Percentiles rank a stretch among this genome's conserved stretches.
phyloP scores from a whole-genome alignment of 2,888 invertebrate genomes.

The Cremastinae sp. region DNA sequence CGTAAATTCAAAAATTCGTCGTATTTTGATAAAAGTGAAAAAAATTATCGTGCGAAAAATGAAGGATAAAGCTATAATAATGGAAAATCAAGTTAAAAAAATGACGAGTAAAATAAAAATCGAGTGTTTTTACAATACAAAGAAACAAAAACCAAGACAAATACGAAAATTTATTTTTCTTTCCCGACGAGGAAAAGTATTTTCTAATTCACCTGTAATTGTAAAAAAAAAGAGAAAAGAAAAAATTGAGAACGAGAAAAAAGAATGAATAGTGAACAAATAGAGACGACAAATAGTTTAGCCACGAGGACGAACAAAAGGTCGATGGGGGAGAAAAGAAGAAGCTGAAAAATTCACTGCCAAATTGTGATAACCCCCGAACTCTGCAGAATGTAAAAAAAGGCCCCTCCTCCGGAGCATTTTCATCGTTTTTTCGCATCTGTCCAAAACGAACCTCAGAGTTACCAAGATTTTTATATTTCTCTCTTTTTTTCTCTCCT shows the following conservation, averaged over 20 bases:
- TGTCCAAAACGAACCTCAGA: constrained; percentile 63
- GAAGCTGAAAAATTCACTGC: constrained; percentile 76
- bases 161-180: constrained; percentile 70
- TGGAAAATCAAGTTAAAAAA: constrained; percentile 27
- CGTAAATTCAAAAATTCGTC: constrained; percentile 38
- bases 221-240: constrained; percentile 35
- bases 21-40: constrained; percentile 53
- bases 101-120: constrained; percentile 25
- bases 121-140: constrained; percentile 32
- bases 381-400: constrained; percentile 37
- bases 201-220: constrained; percentile 68
- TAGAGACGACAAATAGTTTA: constrained; percentile 51
- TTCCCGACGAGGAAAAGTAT: constrained; percentile 68
- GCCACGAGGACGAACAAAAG: constrained; percentile 58
- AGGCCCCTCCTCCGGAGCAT: constrained; percentile 25
- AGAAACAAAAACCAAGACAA: constrained; percentile 45
- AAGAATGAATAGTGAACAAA: constrained; percentile 32
- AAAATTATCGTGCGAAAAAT: constrained; percentile 61
- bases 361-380: constrained; percentile 79
- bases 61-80: constrained; percentile 22
- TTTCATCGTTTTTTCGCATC: constrained; percentile 67
- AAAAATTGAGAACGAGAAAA: constrained; percentile 32
- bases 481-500: neutral
- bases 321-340: constrained; percentile 14
- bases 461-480: constrained; percentile 17